Evolutionary conservation across 2,888 invertebrate species (phyloP).

Genomic region (Drosophila mimica): DNA sequence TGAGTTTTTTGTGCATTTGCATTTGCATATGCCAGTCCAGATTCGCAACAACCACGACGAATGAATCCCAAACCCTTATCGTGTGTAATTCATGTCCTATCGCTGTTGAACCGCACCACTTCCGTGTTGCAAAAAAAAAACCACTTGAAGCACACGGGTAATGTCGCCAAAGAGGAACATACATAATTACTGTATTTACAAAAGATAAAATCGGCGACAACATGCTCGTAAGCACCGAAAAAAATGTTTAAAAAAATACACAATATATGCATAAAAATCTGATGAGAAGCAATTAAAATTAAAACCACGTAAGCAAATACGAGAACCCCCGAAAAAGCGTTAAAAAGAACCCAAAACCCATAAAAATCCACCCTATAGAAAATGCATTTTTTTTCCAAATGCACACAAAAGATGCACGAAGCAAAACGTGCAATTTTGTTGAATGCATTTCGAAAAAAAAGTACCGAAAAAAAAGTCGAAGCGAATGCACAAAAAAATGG

Average conservation of each 20-base stretch:
- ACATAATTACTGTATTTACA: conserved; percentile 82
- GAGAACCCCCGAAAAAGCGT: conserved; percentile 58
- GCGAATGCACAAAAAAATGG: conserved; percentile 65
- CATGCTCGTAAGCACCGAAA: conserved; percentile 46
- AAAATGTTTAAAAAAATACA: conserved; percentile 2
- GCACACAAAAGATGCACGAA: conserved; percentile 76
- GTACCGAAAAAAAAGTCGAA: conserved; percentile 64
- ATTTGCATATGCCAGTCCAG: not conserved
- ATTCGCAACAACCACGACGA: not conserved
- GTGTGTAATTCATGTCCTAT: conserved; percentile 27
- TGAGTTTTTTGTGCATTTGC: not conserved
- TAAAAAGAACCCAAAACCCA: conserved; percentile 57
- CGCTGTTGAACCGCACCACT: conserved; percentile 32
- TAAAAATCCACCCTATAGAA: conserved; percentile 73
- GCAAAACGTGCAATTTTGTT: conserved; percentile 76
- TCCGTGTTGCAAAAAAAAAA: conserved; percentile 31
- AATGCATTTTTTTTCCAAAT: conserved; percentile 62
- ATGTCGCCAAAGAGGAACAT: conserved; percentile 73
- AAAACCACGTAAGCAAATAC: conserved; percentile 79
- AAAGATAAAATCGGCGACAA: conserved; percentile 79
- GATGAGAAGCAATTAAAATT: conserved; percentile 80
- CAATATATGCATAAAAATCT: conserved; percentile 37
- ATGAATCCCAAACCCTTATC: conserved; percentile 13
- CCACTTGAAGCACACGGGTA: conserved; percentile 32
- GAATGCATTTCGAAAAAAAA: conserved; percentile 74